Evolutionary conservation across 2,888 invertebrate species (phyloP), one percentile per base, ranked within the genome.

Genomic region (Bombyx huttoni): DNA sequence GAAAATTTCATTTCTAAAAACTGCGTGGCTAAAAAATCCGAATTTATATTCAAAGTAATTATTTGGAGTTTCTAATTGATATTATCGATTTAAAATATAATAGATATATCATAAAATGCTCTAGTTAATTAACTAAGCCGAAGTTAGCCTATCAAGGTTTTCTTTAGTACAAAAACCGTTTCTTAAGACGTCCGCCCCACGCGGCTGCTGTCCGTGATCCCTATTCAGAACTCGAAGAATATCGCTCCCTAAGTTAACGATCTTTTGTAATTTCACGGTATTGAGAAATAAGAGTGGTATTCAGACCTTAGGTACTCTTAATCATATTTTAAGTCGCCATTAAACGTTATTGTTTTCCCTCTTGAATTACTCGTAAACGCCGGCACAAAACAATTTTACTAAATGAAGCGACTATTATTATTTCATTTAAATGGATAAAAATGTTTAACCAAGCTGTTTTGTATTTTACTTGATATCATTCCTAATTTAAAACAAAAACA

Each of bases 101-200:
- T 40, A 40, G 7, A 40, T 3, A 40, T 40, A 12, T 40, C 12
- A 40, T 1, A 8, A 40, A 40, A 40, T 12, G 55, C 56, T 54
- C 53, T 57, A 57, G 56, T 64, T 64, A 66, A 65, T 66, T 62
- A 67, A 24, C 24, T 24, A 61, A 51, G 51, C 53, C 50, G 52
- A 61, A 59, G 58, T 58, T 60, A 52, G 59, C 54, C 61, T 60
- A 50, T 52, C 50, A 50, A 52, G 50, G 52, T 48, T 40, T 35
- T 47, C 46, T 51, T 62, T 49, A 49, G 54, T 53, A 62, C 56
- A 53, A 54, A 51, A 54, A 57, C 54, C 57, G 60, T 56, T 68
- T 75, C 72, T 54, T 56, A 48, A 55, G 73, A 72, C 73, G 65
- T 56, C 60, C 57, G 61, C 61, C 63, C 53, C 59, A 53, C 53